These are phyloP conservation scores for Sitta europaea DNA, from an alignment of 2,113 vertebrate genomes.

Conservation along the genomic window DNA sequence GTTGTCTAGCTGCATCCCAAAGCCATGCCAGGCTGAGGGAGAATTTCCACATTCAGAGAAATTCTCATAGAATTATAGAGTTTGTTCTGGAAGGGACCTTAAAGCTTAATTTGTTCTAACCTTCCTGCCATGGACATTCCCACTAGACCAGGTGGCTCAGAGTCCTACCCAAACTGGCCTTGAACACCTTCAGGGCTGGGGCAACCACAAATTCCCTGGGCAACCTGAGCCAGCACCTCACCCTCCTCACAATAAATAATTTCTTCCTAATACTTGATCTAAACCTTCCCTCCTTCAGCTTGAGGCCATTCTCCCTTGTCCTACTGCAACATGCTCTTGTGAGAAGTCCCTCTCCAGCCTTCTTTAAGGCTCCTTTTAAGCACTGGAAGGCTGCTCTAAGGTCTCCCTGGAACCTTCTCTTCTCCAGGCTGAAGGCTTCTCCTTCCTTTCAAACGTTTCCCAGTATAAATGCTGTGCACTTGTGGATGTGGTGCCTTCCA, in stretches of 20 bases:
- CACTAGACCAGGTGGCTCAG: neutral
- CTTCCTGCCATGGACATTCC: neutral
- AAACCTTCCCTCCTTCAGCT: neutral
- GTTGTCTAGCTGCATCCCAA: neutral
- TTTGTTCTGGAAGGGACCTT: neutral
- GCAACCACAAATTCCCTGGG: neutral
- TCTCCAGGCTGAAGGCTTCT: neutral
- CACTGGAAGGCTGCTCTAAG: neutral
- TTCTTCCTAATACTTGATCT: neutral
- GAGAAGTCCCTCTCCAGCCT: neutral
- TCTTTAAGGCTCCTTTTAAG: neutral
- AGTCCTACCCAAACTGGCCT: neutral
- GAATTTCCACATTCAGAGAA: neutral
- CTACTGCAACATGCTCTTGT: neutral
- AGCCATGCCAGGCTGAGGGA: neutral
- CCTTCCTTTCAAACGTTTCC: neutral
- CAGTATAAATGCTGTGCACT: fast-evolving
- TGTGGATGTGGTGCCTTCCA: neutral
- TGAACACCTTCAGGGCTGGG: neutral
- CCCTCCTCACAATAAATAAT: neutral
- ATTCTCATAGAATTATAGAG: neutral
- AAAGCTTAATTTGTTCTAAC: neutral
- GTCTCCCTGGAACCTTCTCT: neutral
- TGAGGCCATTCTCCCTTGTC: neutral
- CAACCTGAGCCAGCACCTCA: neutral